Evolutionary conservation across 2,797 vertebrate species (phyloP).

Genomic region (Enteromius anoplus): DNA sequence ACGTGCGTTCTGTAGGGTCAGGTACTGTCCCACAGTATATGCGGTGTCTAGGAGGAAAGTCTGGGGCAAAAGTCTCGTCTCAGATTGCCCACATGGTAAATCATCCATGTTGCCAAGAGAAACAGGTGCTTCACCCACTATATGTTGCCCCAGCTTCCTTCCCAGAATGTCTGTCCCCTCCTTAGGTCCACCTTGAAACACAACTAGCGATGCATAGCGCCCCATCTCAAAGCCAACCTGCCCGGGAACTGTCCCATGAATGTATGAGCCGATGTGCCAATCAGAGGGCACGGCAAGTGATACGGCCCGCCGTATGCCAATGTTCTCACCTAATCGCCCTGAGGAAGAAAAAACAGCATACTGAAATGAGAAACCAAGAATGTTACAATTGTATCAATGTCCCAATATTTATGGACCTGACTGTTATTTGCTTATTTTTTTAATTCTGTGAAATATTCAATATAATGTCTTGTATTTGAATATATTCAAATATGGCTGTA

Average conservation of each 20-base stretch:
- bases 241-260: slow-evolving; percentile 75
- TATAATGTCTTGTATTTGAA: not conserved
- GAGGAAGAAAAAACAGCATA: not conserved
- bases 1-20: slow-evolving; percentile 76
- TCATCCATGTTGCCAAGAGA: slow-evolving; percentile 86
- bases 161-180: slow-evolving; percentile 76
- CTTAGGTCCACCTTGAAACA: slow-evolving; percentile 78
- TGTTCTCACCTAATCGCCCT: slow-evolving; percentile 91
- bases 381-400: too few relatives aligned
- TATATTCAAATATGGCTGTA: too few relatives aligned
- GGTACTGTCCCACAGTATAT: slow-evolving; percentile 85
- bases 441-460: not conserved
- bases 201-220: slow-evolving; percentile 85
- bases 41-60: slow-evolving; percentile 83
- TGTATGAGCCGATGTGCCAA: slow-evolving; percentile 84
- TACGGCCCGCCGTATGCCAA: slow-evolving; percentile 82
- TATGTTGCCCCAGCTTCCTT: slow-evolving; percentile 85
- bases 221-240: slow-evolving; percentile 79
- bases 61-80: slow-evolving; percentile 88
- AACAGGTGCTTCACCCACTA: slow-evolving; percentile 88
- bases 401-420: too few relatives aligned
- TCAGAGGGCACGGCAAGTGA: slow-evolving; percentile 79
- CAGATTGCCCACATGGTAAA: slow-evolving; percentile 78
- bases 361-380: too few relatives aligned
- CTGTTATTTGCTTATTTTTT: too few relatives aligned